These are phyloP conservation scores for Clytia hemisphaerica DNA, from an alignment of 30 jellyfish, hydroid and myxozoan species.

Conservation along the genomic window DNA sequence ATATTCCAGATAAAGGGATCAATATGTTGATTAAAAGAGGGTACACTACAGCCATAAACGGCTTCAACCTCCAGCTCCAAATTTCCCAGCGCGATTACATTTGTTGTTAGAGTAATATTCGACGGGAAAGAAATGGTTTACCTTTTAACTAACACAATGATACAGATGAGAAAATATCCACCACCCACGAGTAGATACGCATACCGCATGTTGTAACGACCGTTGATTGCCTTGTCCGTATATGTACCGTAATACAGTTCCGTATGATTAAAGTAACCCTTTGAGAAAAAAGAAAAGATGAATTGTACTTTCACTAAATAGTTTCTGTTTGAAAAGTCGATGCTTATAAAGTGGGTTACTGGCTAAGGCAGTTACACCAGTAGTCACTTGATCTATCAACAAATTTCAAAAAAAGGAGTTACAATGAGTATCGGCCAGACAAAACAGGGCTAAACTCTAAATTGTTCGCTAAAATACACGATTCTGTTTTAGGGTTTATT, in stretches of 20 bases:
- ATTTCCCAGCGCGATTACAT: too few species aligned
- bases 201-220: slow-evolving; percentile 45
- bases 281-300: background rate
- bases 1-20: background rate
- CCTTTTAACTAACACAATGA: slow-evolving; percentile 62
- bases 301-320: background rate
- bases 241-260: slow-evolving; percentile 79
- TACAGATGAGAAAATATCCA: slow-evolving; percentile 61
- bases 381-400: too few species aligned
- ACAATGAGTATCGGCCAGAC: too few species aligned
- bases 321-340: background rate
- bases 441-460: too few species aligned
- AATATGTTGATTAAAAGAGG: background rate
- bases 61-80: too few species aligned
- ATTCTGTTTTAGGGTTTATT: too few species aligned
- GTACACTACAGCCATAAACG: too few species aligned
- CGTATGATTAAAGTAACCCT: slow-evolving; percentile 80
- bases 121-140: slow-evolving; percentile 1
- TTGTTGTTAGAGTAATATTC: too few species aligned
- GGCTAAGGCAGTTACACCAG: too few species aligned
- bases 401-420: too few species aligned
- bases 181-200: slow-evolving; percentile 84
- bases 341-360: too few species aligned
- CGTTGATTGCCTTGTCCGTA: slow-evolving; percentile 35
- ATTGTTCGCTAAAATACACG: too few species aligned